phyloP scores from a whole-genome alignment of 2,797 vertebrate species.

The Syngnathus acus region DNA sequence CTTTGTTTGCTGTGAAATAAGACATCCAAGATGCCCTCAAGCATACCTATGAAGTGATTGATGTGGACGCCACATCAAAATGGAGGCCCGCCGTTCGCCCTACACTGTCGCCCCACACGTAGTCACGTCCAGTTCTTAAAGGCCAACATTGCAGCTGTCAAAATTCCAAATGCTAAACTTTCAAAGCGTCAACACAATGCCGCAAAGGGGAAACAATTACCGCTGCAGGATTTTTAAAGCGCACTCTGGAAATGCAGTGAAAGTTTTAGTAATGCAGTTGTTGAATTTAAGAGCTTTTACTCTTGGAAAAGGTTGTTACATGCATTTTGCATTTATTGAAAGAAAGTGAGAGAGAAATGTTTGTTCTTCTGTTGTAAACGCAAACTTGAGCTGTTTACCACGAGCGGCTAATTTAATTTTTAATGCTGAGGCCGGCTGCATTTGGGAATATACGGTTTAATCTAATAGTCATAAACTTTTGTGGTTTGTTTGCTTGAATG shows the following conservation, averaged over 20 bases:
- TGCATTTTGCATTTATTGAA: constrained; percentile 4
- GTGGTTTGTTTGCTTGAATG: not conserved
- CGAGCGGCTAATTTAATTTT: constrained; percentile 6
- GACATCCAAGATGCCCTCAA: not conserved
- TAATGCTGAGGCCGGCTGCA: not conserved
- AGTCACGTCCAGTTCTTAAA: not conserved
- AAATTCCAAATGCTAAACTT: not conserved
- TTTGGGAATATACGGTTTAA: constrained; percentile 8
- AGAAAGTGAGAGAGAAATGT: not conserved
- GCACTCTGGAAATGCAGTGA: not conserved
- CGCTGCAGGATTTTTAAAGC: constrained; percentile 31
- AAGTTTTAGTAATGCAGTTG: constrained; percentile 4
- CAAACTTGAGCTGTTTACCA: constrained; percentile 3
- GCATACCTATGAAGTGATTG: not conserved
- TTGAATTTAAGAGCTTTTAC: not conserved
- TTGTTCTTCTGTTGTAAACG: constrained; percentile 1
- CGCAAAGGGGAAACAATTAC: not conserved
- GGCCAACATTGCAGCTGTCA: constrained; percentile 8
- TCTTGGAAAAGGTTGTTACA: constrained; percentile 1
- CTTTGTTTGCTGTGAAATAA: not conserved
- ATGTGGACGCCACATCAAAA: not conserved
- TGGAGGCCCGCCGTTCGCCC: not conserved
- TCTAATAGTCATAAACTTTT: constrained; percentile 8
- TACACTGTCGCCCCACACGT: not conserved
- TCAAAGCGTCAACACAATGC: not conserved